Evolutionary conservation across 1,140 invertebrate species (phyloP).

Genomic region (Bombus polaris): DNA sequence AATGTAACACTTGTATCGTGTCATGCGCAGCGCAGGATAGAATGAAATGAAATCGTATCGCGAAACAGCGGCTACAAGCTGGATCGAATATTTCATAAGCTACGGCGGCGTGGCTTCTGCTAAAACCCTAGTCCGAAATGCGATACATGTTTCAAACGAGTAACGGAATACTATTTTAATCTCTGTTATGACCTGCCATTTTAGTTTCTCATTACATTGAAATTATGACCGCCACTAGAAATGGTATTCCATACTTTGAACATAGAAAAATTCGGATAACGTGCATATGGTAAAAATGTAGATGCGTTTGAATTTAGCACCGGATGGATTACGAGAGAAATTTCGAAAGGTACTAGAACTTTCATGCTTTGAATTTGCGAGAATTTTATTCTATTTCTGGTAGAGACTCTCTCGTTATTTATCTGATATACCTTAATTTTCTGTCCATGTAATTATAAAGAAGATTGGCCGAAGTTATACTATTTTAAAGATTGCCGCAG

Average conservation of each 20-base stretch:
- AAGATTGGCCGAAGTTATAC: too few species aligned
- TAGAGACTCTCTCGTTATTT: too few species aligned
- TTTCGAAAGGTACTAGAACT: not conserved
- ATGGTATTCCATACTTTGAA: not conserved
- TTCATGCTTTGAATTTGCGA: not conserved
- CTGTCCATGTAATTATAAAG: too few species aligned
- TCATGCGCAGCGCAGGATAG: not conserved
- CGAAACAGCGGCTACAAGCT: not conserved
- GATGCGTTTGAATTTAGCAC: not conserved
- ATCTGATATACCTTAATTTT: too few species aligned
- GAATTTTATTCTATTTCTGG: not conserved
- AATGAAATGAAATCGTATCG: not conserved
- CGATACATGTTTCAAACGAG: not conserved
- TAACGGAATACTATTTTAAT: not conserved
- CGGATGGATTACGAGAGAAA: not conserved
- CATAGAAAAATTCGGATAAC: not conserved
- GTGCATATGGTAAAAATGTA: not conserved
- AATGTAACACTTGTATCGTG: not conserved
- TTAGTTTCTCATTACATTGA: slow-evolving; percentile 6
- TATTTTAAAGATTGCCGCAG: too few species aligned
- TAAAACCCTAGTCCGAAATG: not conserved
- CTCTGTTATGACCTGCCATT: not conserved
- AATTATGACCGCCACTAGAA: not conserved
- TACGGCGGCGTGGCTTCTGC: too few species aligned
- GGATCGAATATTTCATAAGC: slow-evolving; percentile 6